Conservation (phyloP, 2,888 invertebrate species). For the Epirrhoe tristata region DNA sequence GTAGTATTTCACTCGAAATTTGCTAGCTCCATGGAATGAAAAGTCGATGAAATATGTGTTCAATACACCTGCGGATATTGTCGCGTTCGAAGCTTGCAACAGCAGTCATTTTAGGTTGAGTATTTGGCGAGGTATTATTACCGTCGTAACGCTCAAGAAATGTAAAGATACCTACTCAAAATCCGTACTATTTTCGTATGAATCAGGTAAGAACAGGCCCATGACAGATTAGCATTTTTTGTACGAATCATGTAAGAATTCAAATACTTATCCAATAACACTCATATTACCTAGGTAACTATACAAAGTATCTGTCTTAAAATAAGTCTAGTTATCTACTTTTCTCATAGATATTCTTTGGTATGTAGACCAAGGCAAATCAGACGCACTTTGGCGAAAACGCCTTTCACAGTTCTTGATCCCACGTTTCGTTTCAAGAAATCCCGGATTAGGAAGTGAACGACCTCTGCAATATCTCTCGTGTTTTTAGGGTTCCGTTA, state of each 20-base stretch:
- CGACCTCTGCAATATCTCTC: constrained; percentile 40
- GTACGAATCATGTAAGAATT: no score
- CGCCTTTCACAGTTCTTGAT: constrained; percentile 44
- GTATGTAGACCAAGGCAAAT: constrained; percentile 44
- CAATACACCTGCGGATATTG: constrained; percentile 28
- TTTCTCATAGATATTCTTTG: constrained; percentile 20
- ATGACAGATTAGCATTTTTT: background rate
- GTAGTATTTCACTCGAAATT: constrained; percentile 53
- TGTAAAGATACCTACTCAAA: background rate
- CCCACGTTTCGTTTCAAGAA: constrained; percentile 40
- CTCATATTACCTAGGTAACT: background rate
- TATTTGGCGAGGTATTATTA: background rate
- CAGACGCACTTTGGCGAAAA: constrained; percentile 35
- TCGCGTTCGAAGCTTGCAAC: constrained; percentile 8
- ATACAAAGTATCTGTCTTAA: constrained; percentile 15
- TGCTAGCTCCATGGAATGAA: constrained; percentile 35
- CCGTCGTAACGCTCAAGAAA: background rate
- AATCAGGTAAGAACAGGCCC: background rate
- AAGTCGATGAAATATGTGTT: constrained; percentile 33
- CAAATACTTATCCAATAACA: background rate
- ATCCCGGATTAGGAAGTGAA: constrained; percentile 46
- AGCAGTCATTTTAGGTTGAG: background rate
- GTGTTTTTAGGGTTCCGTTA: constrained; percentile 37
- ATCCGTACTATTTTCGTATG: no score
- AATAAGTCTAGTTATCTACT: constrained; percentile 24